A percentile compares a stretch with the other conserved stretches of the same genome.
These are phyloP conservation scores for Phalacrocorax brasilianus DNA, from an alignment of 2,113 vertebrate species.

Conservation along the genomic window DNA sequence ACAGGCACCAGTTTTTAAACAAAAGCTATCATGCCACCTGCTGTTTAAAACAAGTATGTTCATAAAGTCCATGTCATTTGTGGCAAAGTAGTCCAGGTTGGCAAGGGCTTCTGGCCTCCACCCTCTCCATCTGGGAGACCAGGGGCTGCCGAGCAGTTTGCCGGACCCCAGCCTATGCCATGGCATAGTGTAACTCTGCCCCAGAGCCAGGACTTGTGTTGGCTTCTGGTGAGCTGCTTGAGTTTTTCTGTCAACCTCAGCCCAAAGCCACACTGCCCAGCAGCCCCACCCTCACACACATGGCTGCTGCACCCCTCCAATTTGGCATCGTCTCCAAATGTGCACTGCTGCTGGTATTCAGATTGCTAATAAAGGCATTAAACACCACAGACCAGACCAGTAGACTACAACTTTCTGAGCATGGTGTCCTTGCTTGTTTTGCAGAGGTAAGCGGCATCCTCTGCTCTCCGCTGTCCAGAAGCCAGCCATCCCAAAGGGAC, in stretches of 20 bases:
- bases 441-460: neutral
- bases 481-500: neutral
- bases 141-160: neutral
- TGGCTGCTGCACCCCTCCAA: neutral
- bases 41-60: neutral
- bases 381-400: too few relatives aligned
- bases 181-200: neutral
- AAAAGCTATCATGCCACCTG: slow-evolving; percentile 34
- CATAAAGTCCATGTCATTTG: accelerated
- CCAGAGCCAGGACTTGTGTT: neutral
- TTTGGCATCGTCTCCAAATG: neutral
- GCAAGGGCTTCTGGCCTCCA: neutral
- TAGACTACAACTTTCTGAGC: neutral
- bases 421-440: accelerated
- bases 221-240: accelerated
- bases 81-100: neutral
- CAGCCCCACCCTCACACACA: neutral
- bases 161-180: too few relatives aligned
- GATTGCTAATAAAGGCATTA: neutral
- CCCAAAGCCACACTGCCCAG: neutral
- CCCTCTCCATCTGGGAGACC: neutral
- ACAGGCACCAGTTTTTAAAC: neutral
- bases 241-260: neutral
- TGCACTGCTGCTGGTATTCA: neutral
- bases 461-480: neutral